These are phyloP conservation scores for Glyptemys insculpta DNA, from an alignment of 2,797 vertebrate genomes.

Conservation along the genomic window DNA sequence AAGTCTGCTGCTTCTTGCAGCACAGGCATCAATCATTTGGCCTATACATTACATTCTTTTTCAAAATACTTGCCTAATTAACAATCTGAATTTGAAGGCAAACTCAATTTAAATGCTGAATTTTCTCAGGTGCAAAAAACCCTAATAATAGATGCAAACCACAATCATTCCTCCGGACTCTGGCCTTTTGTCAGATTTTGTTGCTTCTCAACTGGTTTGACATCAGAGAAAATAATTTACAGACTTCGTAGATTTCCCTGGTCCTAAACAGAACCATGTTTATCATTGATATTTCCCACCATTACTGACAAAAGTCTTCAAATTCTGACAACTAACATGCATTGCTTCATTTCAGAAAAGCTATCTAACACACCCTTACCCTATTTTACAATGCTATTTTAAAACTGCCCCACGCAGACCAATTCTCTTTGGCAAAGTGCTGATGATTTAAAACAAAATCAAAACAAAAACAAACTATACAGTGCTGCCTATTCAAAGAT, in stretches of 20 bases:
- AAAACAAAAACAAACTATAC: neutral
- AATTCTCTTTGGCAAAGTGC: constrained; percentile 4
- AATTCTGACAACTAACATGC: constrained; percentile 19
- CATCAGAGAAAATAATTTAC: neutral
- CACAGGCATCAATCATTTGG: neutral
- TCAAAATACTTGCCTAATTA: neutral
- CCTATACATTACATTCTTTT: neutral
- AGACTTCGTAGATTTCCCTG: neutral
- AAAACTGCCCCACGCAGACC: neutral
- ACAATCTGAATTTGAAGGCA: neutral
- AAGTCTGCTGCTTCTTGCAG: neutral
- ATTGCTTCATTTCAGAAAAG: neutral
- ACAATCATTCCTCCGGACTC: neutral
- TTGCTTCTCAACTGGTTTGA: neutral
- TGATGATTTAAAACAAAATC: neutral
- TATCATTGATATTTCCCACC: neutral
- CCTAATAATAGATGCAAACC: neutral
- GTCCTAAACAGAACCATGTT: neutral
- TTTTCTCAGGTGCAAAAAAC: neutral
- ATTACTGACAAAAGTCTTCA: neutral
- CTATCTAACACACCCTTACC: constrained; percentile 5
- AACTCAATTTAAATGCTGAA: neutral
- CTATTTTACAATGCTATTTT: neutral
- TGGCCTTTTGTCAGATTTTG: neutral
- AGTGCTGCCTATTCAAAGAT: constrained; percentile 14